A percentile compares a stretch with the other conserved stretches of the same genome.
phyloP scores from a whole-genome alignment of 2,113 vertebrate genomes.

The Azemiops feae region DNA sequence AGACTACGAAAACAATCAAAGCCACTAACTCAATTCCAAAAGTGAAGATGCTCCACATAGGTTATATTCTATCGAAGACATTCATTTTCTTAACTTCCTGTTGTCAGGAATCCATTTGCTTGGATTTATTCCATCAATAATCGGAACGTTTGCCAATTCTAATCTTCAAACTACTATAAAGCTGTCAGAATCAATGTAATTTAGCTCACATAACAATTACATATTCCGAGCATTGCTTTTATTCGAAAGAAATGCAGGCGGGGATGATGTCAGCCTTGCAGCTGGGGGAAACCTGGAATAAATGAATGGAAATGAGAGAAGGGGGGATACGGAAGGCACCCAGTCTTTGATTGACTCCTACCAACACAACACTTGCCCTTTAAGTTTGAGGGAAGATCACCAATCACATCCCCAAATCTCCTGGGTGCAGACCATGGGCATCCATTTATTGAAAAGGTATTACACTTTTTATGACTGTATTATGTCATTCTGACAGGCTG shows the following conservation, averaged over 20 bases:
- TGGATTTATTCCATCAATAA: constrained; percentile 21
- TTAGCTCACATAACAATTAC: background rate
- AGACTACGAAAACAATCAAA: constrained; percentile 12
- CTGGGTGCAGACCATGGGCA: background rate
- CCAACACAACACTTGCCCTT: background rate
- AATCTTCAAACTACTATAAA: constrained; percentile 22
- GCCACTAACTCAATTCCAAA: background rate
- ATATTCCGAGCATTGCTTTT: background rate
- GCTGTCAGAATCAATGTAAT: constrained; percentile 13
- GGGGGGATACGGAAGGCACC: background rate
- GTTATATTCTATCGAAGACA: background rate
- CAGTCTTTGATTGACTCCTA: background rate
- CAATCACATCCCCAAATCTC: no score
- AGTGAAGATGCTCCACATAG: background rate
- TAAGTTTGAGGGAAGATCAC: background rate
- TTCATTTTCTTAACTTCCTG: constrained; percentile 23
- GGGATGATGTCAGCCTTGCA: background rate
- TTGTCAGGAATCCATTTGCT: constrained; percentile 31
- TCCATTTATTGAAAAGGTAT: background rate
- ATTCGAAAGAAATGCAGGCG: background rate
- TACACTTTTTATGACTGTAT: background rate
- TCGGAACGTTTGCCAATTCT: background rate
- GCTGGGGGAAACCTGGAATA: background rate
- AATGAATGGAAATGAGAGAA: background rate
- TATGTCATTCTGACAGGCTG: background rate